A percentile compares a stretch with the other conserved stretches of the same genome.
Evolutionary conservation across 2,113 vertebrate species (phyloP).

Genomic region (Anas platyrhynchos): DNA sequence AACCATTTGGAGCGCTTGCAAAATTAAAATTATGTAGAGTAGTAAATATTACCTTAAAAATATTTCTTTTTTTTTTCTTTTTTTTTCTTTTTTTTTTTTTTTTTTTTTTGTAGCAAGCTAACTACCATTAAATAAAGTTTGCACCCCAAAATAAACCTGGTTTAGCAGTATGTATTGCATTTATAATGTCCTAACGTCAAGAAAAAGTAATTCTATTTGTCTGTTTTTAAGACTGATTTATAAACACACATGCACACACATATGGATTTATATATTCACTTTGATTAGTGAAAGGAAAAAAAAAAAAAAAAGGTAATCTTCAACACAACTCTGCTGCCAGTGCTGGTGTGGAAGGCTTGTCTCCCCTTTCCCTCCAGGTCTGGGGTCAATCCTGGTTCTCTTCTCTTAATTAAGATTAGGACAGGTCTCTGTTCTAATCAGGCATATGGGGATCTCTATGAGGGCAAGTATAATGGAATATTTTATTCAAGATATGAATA

Average conservation of each 20-base stretch:
- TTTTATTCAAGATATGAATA: not conserved
- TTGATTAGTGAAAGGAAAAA: not conserved
- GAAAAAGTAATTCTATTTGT: not conserved
- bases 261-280: not conserved
- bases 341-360: not conserved
- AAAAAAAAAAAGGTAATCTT: not conserved
- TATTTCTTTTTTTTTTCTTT: not conserved
- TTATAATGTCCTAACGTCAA: not conserved
- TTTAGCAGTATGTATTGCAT: not conserved
- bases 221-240: not conserved
- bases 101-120: not conserved
- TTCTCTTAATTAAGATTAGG: not conserved
- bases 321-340: not conserved
- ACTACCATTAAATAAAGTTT: not conserved
- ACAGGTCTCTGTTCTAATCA: not conserved
- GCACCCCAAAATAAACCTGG: not conserved
- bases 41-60: not conserved
- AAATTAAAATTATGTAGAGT: not conserved
- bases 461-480: not conserved
- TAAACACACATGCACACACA: not conserved
- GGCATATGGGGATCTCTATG: rapidly evolving
- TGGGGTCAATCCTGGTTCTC: not conserved
- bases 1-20: not conserved
- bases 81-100: not conserved
- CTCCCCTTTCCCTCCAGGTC: not conserved